phyloP scores from a whole-genome alignment of 2,797 vertebrate species.

The Argentina silus region DNA sequence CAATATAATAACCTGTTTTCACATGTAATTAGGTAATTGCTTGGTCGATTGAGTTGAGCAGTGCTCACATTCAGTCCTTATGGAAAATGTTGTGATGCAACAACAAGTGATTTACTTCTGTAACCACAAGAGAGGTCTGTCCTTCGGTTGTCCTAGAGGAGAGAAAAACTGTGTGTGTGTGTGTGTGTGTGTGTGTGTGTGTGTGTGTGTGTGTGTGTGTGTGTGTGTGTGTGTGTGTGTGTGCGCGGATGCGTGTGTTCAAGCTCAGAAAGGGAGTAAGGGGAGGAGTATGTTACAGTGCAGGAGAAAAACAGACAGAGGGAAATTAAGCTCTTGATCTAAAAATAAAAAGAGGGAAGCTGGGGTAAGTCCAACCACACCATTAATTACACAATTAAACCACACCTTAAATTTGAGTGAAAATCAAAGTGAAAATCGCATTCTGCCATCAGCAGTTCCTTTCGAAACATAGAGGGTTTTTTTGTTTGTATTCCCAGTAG shows the following conservation, averaged over 20 bases:
- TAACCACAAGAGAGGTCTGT: too few species aligned
- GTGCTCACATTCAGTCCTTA: too few species aligned
- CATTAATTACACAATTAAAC: too few species aligned
- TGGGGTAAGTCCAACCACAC: neutral
- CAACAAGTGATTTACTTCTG: too few species aligned
- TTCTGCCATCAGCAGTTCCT: conserved; percentile 42
- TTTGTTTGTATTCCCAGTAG: conserved; percentile 32
- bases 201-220: conserved; percentile 3
- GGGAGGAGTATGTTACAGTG: neutral
- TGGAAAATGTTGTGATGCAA: too few species aligned
- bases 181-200: too few species aligned
- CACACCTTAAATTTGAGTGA: too few species aligned
- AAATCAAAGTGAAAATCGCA: conserved; percentile 37
- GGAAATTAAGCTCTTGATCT: conserved; percentile 9
- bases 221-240: conserved; percentile 13
- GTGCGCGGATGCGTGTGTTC: neutral
- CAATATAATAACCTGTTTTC: too few species aligned
- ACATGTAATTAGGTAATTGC: too few species aligned
- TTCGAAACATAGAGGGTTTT: conserved; percentile 19
- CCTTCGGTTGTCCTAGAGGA: too few species aligned
- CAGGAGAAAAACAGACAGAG: neutral
- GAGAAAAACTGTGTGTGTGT: too few species aligned
- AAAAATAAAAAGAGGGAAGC: conserved; percentile 10
- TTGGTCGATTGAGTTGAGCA: too few species aligned
- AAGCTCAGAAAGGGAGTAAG: neutral